A percentile compares a stretch with the other conserved stretches of the same genome.
Evolutionary conservation across 2,888 invertebrate species (phyloP).

Genomic region (Cybosia mesomella): DNA sequence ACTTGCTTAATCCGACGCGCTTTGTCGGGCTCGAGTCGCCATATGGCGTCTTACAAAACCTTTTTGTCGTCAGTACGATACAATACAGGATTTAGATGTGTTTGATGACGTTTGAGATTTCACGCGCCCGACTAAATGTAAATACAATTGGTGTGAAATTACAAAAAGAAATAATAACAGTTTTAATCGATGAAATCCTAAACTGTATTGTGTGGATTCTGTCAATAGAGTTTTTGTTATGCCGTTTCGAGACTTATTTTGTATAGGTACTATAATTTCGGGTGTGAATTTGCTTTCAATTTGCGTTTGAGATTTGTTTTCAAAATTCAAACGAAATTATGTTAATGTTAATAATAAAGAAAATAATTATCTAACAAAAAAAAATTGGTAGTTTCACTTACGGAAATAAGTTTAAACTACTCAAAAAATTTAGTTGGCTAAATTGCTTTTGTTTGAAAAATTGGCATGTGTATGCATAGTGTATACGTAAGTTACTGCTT

Average conservation of each 20-base stretch:
- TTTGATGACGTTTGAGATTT: conserved; percentile 78
- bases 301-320: conserved; percentile 1
- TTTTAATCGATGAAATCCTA: conserved; percentile 64
- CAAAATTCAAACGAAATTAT: conserved; percentile 2
- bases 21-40: conserved; percentile 65
- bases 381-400: too few relatives aligned
- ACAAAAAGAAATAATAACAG: conserved; percentile 65
- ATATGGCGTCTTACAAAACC: conserved; percentile 81
- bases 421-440: too few relatives aligned
- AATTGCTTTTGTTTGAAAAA: too few relatives aligned
- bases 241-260: conserved; percentile 36
- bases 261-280: conserved; percentile 25
- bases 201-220: conserved; percentile 46
- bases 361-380: too few relatives aligned
- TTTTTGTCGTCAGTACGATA: conserved; percentile 62
- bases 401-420: too few relatives aligned
- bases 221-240: conserved; percentile 48
- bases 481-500: too few relatives aligned
- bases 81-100: conserved; percentile 73
- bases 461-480: too few relatives aligned
- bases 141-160: conserved; percentile 76
- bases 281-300: conserved; percentile 29
- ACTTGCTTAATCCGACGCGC: conserved; percentile 74
- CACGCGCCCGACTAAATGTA: conserved; percentile 62
- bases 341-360: too few relatives aligned